Evolutionary conservation across 2,888 invertebrate genomes (phyloP), one percentile per base, ranked within the genome.

Genomic region (Platycheirus albimanus): DNA sequence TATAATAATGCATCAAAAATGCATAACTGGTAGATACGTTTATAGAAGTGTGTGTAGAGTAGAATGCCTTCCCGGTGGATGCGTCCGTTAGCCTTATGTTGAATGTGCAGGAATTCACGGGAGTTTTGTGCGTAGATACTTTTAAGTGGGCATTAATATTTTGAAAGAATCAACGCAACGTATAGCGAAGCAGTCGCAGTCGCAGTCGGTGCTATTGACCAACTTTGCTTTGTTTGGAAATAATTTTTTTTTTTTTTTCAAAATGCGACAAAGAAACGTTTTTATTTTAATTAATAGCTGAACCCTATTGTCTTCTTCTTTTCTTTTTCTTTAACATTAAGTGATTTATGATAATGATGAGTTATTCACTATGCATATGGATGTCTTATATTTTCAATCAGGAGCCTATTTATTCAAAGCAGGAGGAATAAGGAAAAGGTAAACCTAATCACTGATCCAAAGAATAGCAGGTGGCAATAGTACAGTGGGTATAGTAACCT

Each of bases 101-200:
- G 61, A 71, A 67, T 81, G 81, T 81, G 81, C 71, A 81, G 81
- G 81, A 81, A 81, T 71, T 47, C 38, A 54, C 19, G 54, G 28
- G 15, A 56, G 47, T 11, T n/a, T 19, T 38, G 54, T 76, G 77
- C 61, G 61, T 61, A 72, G 33, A 56, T 67, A 70, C 52, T 81
- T 64, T 61, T 61, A 61, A 81, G 49, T 76, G 51, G 10, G 51
- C 52, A 61, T 69, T 64, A 10, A 54, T 54, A 63, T 54, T 52
- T 67, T 41, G 17, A 19, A 20, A 52, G 17, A 45, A 30, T 43
- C 3, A 36, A 45, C 11, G n/a, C 17, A 17, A 10, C n/a, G 15
- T 19, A 63, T 24, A n/a, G n/a, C n/a, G n/a, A n/a, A n/a, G n/a
- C n/a, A n/a, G n/a, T n/a, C n/a, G n/a, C n/a, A n/a, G n/a, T n/a